Evolutionary conservation across 2,797 vertebrate genomes (phyloP).

Genomic region (Gymnoscopelus microlampas): DNA sequence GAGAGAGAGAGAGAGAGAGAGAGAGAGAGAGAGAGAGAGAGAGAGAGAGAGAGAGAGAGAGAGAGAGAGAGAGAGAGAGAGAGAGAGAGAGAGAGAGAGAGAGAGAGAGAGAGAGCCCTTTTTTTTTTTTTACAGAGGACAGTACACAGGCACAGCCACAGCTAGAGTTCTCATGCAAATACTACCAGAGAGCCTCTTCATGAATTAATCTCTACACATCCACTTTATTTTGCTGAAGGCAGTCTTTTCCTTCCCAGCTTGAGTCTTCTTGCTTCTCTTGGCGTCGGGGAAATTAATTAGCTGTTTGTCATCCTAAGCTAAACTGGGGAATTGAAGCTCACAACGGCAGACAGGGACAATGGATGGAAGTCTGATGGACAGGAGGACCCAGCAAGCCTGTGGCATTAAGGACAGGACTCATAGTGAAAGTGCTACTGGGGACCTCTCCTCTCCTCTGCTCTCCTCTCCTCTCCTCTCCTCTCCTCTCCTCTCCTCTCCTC

Average conservation of each 20-base stretch:
- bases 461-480: not conserved
- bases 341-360: conserved; percentile 47
- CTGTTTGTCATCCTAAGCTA: conserved; percentile 82
- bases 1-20: conserved; percentile 47
- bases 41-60: conserved; percentile 15
- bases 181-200: conserved; percentile 78
- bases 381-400: too few relatives aligned
- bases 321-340: conserved; percentile 70
- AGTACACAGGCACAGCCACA: conserved; percentile 84
- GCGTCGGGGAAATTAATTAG: conserved; percentile 78
- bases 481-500: too few relatives aligned
- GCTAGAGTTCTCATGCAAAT: conserved; percentile 80
- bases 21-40: conserved; percentile 27
- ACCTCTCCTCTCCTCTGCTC: too few relatives aligned
- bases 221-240: conserved; percentile 75
- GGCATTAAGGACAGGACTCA: conserved; percentile 15
- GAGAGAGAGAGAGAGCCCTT: too few relatives aligned
- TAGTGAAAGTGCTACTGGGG: conserved; percentile 58
- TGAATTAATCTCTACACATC: conserved; percentile 82
- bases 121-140: too few relatives aligned
- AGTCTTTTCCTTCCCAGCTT: conserved; percentile 72
- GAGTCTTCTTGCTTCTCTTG: conserved; percentile 65
- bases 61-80: conserved; percentile 12
- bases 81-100: not conserved
- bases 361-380: conserved; percentile 28